Conservation (phyloP, 2,113 vertebrate genomes). For the Gambusia affinis region DNA sequence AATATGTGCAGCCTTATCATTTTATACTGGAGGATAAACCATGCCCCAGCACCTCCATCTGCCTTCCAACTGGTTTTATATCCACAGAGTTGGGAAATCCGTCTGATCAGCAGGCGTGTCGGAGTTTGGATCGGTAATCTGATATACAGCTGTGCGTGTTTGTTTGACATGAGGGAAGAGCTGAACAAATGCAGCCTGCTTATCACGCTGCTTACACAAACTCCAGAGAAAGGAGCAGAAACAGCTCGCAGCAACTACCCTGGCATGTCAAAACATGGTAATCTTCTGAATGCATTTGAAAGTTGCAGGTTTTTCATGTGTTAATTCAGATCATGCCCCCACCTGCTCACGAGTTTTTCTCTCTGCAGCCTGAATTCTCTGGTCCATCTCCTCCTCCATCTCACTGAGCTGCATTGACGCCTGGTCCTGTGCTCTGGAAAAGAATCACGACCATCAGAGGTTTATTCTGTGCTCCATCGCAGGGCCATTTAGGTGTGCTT, state of each 20-base stretch:
- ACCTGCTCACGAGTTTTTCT: slow-evolving; percentile 88
- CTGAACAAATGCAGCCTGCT: slow-evolving; percentile 44
- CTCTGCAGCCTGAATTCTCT: slow-evolving; percentile 88
- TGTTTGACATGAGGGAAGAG: slow-evolving; percentile 71
- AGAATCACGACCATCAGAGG: not conserved
- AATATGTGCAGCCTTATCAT: slow-evolving; percentile 20
- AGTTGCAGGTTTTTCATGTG: not conserved
- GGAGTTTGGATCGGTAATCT: slow-evolving; percentile 34
- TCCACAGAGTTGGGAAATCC: slow-evolving; percentile 28
- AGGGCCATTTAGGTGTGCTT: not conserved
- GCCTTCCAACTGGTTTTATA: slow-evolving; percentile 22
- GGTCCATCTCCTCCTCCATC: slow-evolving; percentile 97
- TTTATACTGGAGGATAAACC: slow-evolving; percentile 12
- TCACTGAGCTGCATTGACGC: slow-evolving; percentile 91
- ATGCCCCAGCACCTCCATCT: slow-evolving; percentile 15
- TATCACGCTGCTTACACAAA: slow-evolving; percentile 31
- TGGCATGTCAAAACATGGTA: not conserved
- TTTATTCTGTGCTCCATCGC: not conserved
- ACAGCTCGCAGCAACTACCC: not conserved
- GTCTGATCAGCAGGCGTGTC: slow-evolving; percentile 37
- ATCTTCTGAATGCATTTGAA: not conserved
- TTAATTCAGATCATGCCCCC: slow-evolving; percentile 5
- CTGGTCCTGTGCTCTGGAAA: slow-evolving; percentile 92
- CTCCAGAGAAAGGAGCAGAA: slow-evolving; percentile 12
- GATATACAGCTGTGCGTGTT: slow-evolving; percentile 19